Conservation (phyloP, 2,797 vertebrate species). For the Acridotheres tristis region DNA sequence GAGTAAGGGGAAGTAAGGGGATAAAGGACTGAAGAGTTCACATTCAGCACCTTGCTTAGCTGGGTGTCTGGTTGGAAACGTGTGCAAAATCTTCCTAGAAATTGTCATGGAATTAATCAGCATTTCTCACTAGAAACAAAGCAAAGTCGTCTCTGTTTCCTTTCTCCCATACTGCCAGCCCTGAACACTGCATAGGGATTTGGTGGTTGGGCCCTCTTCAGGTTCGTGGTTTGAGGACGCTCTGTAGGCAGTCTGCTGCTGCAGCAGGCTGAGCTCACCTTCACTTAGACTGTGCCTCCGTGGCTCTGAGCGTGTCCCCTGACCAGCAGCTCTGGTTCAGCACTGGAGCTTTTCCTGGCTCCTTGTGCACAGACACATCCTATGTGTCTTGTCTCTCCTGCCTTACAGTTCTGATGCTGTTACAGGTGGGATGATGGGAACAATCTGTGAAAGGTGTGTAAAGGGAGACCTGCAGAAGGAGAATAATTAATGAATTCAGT, state of each 20-base stretch:
- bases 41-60: background rate
- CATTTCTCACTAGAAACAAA: constrained; percentile 14
- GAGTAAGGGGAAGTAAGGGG: background rate
- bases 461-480: background rate
- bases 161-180: background rate
- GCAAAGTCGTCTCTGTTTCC: background rate
- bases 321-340: background rate
- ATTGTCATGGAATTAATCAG: background rate
- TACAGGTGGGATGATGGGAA: background rate
- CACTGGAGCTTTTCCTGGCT: background rate
- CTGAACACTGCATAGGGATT: background rate
- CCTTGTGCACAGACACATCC: background rate
- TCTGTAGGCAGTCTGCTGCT: background rate
- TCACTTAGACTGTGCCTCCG: background rate
- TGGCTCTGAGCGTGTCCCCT: background rate
- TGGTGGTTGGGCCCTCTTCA: background rate
- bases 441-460: background rate
- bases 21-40: background rate
- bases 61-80: background rate
- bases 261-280: background rate
- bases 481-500: background rate
- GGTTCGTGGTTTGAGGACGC: background rate
- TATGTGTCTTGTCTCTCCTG: background rate
- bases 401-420: background rate
- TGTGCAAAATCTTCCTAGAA: background rate